Base-by-base conservation (phyloP, 2,113 vertebrate species). In the Sisor rabdophorus region DNA sequence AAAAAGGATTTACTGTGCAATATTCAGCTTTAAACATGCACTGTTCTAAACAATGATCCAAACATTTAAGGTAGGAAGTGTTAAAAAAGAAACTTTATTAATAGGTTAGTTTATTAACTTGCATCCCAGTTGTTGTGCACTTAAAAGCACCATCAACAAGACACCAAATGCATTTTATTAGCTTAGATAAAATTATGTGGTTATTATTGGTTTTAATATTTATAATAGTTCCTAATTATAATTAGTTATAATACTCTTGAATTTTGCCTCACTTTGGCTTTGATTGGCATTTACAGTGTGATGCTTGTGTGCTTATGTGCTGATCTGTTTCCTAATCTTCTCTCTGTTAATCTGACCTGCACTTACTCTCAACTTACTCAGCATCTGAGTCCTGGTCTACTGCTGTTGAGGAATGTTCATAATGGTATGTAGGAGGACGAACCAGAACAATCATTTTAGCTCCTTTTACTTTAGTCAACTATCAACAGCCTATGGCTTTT, bases 351-450 rank as follows among this genome's bases (percentile, higher is more conserved):
- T 65, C 59, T 70, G 44, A 70, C 68, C 64, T 77, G 53, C 44
- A 58, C 59, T 77, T 80, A 36, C 71, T 69, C 76, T 83, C 87
- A 87, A 82, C 91, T 92, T 91, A 89, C 78, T 88, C 90, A 88
- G 91, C 91, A 80, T 91, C 91, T 0, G 91, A 93, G 81, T 91
- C 93, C 89, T 92, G 91, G 89, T 92, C 91, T 86, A 84, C 92
- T 86, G 92, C 91, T 87, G 90, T 91, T 89, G 93, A 93, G 86
- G 92, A 94, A 81, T 94, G 78, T 75, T 83, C 86, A 93, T 79
- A 78, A 87, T 73, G 92, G 92, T 93, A 92, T 30, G 65, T 69
- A 52, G 65, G 65, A 52, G 47, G 28, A 69, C 15, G 19, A 28
- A 47, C 24, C 65, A 1, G 65, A 69, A 16, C 40, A 1, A 20